A percentile compares a stretch with the other conserved stretches of the same genome.
phyloP scores from a whole-genome alignment of 2,888 invertebrate species.

The Eurois occulta region DNA sequence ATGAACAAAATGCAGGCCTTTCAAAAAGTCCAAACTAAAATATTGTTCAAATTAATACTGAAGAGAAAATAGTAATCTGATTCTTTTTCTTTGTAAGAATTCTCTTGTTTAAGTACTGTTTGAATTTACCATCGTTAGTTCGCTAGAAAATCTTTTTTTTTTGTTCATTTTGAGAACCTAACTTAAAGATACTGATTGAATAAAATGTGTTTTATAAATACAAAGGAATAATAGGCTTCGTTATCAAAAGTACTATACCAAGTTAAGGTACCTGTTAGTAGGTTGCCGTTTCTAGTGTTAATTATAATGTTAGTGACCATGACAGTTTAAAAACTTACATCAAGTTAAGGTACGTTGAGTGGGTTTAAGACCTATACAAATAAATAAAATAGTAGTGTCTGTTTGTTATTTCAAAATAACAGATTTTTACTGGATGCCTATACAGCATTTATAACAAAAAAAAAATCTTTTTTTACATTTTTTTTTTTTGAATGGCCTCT shows the following conservation, averaged over 20 bases:
- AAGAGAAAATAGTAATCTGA: not conserved
- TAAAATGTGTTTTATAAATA: not conserved
- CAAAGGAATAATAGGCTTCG: not conserved
- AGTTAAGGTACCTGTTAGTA: no score
- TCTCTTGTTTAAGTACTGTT: not conserved
- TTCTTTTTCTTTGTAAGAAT: not conserved
- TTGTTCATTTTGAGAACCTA: not conserved
- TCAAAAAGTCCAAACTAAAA: not conserved
- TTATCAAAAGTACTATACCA: not conserved
- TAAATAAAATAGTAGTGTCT: no score
- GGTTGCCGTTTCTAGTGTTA: no score
- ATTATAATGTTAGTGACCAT: no score
- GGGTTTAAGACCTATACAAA: not conserved
- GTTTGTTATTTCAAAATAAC: no score
- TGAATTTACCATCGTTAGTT: not conserved
- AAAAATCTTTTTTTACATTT: no score
- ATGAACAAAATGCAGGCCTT: not conserved
- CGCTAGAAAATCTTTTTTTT: not conserved
- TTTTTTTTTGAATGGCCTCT: no score
- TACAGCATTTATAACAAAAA: no score
- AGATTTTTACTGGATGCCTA: no score
- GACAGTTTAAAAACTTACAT: no score
- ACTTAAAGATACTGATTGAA: not conserved
- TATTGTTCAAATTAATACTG: not conserved
- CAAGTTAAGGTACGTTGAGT: not conserved